Evolutionary conservation across 2,797 vertebrate genomes (phyloP).

Genomic region (Arremon aurantiirostris): DNA sequence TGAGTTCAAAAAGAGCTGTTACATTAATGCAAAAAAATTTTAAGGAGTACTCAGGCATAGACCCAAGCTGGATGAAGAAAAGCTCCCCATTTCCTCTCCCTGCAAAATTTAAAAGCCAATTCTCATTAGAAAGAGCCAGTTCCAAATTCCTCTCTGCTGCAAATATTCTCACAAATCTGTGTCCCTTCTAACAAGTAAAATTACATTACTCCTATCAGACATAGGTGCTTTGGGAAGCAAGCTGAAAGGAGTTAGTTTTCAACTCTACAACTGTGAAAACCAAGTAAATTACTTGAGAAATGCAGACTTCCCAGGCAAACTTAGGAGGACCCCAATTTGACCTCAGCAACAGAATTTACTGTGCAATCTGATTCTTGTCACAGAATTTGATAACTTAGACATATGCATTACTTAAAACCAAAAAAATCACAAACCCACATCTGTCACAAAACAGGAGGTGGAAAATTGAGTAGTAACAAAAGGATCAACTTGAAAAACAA

Average conservation of each 20-base stretch:
- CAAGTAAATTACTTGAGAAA: background rate
- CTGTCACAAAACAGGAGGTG: background rate
- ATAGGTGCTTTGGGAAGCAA: background rate
- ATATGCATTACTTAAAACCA: background rate
- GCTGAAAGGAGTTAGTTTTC: background rate
- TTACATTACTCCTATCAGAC: background rate
- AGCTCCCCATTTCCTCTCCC: background rate
- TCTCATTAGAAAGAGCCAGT: background rate
- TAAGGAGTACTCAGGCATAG: background rate
- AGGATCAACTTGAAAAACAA: background rate
- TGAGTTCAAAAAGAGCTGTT: background rate
- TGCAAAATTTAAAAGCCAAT: background rate
- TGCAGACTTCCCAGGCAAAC: background rate
- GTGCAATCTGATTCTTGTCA: background rate
- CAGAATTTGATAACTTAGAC: background rate
- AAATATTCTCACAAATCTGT: background rate
- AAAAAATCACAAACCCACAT: background rate
- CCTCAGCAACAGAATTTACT: background rate
- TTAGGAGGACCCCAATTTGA: background rate
- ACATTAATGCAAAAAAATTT: background rate
- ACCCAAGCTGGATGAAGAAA: background rate
- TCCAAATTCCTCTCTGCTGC: background rate
- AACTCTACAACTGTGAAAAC: background rate
- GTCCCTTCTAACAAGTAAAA: background rate
- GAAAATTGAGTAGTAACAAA: background rate